Evolutionary conservation across 2,888 invertebrate species (phyloP).

Genomic region (Sinopyrophorus schimmeli): DNA sequence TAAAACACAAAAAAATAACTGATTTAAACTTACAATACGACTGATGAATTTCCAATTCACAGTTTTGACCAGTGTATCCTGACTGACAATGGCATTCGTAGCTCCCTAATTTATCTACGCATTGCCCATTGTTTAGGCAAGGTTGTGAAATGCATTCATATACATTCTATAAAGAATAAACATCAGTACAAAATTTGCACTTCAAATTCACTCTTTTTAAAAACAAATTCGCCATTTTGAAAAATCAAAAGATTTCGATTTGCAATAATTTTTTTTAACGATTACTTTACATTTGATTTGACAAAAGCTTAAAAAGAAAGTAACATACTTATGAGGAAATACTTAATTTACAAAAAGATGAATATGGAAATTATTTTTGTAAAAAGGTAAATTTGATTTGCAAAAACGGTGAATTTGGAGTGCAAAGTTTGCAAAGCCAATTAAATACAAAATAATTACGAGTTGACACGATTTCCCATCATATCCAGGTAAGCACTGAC

Average conservation of each 20-base stretch:
- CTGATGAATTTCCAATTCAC: slow-evolving; percentile 54
- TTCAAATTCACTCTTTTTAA: too few relatives aligned
- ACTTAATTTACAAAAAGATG: too few relatives aligned
- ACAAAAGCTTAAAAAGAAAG: too few relatives aligned
- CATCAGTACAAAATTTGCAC: neutral
- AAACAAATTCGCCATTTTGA: too few relatives aligned
- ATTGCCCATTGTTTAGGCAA: slow-evolving; percentile 64
- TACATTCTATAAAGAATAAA: slow-evolving; percentile 49
- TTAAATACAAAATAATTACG: slow-evolving; percentile 59
- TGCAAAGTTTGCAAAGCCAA: too few relatives aligned
- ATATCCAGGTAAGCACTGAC: slow-evolving; percentile 78
- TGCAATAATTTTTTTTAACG: too few relatives aligned
- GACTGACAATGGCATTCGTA: slow-evolving; percentile 62
- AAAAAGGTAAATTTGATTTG: too few relatives aligned
- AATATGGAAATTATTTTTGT: too few relatives aligned
- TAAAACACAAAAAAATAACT: slow-evolving; percentile 1
- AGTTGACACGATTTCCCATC: slow-evolving; percentile 78
- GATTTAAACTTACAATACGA: slow-evolving; percentile 36
- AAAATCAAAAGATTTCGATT: too few relatives aligned
- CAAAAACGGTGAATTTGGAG: too few relatives aligned
- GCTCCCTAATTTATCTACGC: slow-evolving; percentile 61
- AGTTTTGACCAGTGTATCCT: slow-evolving; percentile 60
- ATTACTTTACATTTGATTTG: too few relatives aligned
- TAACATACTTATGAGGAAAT: too few relatives aligned
- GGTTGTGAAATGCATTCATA: slow-evolving; percentile 64